Conservation (phyloP, 2,113 vertebrate genomes). For the Leucopternis melanops region DNA sequence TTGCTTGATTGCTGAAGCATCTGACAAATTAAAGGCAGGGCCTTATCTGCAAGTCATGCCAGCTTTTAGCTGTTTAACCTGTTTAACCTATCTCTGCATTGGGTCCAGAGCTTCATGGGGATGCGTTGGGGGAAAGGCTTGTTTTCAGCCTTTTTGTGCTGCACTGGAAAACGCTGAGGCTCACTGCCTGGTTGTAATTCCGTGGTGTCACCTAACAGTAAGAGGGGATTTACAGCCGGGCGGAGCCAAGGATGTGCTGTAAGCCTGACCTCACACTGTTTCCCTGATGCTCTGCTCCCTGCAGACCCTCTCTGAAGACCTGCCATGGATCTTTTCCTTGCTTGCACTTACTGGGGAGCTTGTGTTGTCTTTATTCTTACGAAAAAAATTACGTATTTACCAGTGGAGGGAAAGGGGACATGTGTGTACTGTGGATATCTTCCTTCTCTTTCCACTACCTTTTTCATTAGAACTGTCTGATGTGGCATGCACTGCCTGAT, state of each 20-base stretch:
- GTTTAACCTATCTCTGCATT: background rate
- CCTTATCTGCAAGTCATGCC: background rate
- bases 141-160: background rate
- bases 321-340: background rate
- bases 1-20: background rate
- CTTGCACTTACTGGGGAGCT: background rate
- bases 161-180: background rate
- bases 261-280: background rate
- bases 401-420: background rate
- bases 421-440: background rate
- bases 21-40: background rate
- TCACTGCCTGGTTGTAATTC: background rate
- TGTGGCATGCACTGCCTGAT: background rate
- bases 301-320: background rate
- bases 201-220: background rate
- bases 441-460: background rate
- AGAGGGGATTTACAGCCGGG: background rate
- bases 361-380: background rate
- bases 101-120: background rate
- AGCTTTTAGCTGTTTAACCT: background rate
- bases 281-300: background rate
- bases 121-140: background rate
- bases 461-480: background rate
- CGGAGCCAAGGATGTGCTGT: background rate
- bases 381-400: background rate